These are phyloP conservation scores for Clanis bilineata DNA, from an alignment of 2,888 invertebrate genomes.

Conservation along the genomic window DNA sequence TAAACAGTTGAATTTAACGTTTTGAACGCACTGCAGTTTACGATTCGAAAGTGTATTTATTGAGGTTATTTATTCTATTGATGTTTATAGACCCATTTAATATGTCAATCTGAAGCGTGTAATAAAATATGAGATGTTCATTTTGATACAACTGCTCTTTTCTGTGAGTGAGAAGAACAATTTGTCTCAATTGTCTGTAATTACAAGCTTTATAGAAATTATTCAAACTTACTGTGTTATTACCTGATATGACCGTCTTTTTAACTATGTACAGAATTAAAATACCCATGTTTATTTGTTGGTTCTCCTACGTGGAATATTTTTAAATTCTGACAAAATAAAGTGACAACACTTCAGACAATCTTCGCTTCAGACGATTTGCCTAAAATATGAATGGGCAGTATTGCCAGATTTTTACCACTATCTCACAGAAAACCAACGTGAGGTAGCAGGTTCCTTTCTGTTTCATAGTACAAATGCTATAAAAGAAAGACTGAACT, in stretches of 20 bases:
- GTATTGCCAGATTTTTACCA: no score
- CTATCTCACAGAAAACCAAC: no score
- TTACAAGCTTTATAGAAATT: not conserved
- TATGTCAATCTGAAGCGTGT: conserved; percentile 3
- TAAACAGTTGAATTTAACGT: conserved; percentile 12
- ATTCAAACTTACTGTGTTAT: not conserved
- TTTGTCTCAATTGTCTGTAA: not conserved
- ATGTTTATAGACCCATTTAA: conserved; percentile 10
- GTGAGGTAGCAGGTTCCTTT: no score
- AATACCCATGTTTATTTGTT: not conserved
- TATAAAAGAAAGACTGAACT: no score
- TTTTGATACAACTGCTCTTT: not conserved
- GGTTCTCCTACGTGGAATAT: no score
- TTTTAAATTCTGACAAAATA: no score
- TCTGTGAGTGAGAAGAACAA: not conserved
- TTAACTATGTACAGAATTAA: not conserved
- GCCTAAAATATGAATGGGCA: no score
- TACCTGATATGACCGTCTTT: not conserved
- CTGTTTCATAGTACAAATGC: no score
- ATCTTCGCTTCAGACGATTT: no score
- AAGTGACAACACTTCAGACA: no score
- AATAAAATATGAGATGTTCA: not conserved
- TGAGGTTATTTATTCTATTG: conserved; percentile 12
- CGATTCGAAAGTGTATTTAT: conserved; percentile 19
- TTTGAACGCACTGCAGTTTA: conserved; percentile 12